phyloP scores from a whole-genome alignment of 2,888 invertebrate genomes.

The Lissocephala sabroskyi region DNA sequence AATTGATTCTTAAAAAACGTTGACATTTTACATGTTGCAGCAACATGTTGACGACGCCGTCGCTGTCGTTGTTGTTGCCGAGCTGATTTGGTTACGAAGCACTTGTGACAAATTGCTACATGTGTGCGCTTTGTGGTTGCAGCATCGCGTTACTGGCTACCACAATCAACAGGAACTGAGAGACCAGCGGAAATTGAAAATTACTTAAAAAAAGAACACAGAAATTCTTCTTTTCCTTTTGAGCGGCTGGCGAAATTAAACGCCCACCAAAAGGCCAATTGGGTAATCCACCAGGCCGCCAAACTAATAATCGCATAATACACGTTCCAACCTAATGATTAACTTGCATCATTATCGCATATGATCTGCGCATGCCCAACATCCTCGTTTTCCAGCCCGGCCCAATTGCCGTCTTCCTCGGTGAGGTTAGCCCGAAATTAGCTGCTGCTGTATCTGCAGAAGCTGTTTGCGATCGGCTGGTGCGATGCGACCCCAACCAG shows the following conservation, averaged over 20 bases:
- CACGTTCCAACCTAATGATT: constrained; percentile 68
- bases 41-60: constrained; percentile 43
- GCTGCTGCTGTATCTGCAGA: constrained; percentile 70
- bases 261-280: constrained; percentile 42
- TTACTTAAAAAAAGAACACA: constrained; percentile 42
- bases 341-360: constrained; percentile 68
- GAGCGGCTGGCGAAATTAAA: constrained; percentile 22
- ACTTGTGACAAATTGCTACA: constrained; percentile 56
- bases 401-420: constrained; percentile 7
- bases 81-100: constrained; percentile 2
- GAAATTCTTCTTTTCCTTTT: no score
- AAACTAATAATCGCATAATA: constrained; percentile 63
- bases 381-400: constrained; percentile 11
- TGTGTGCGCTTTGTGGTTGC: constrained; percentile 27
- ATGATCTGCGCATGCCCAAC: constrained; percentile 38
- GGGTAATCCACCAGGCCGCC: constrained; percentile 33
- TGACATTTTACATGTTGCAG: constrained; percentile 67
- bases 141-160: constrained; percentile 38
- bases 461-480: constrained; percentile 51
- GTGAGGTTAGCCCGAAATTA: constrained; percentile 43
- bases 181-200: constrained; percentile 57
- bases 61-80: constrained; percentile 18
- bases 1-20: constrained; percentile 63
- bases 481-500: constrained; percentile 19
- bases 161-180: neutral